These are phyloP conservation scores for Papilio helenus DNA, from an alignment of 1,140 invertebrate species.

Conservation along the genomic window DNA sequence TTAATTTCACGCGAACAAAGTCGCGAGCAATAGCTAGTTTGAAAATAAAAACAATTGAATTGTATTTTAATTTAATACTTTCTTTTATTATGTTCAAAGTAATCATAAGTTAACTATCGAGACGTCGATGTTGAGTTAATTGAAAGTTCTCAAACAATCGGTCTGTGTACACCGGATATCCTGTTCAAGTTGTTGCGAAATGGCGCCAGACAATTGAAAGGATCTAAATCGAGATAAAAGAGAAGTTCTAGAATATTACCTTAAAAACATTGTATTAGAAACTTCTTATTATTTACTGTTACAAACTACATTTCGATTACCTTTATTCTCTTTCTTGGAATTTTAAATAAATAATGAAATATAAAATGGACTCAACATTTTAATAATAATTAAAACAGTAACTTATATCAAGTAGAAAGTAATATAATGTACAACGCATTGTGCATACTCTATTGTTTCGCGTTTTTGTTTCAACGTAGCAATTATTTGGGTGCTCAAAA, in stretches of 20 bases:
- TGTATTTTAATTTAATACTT: neutral
- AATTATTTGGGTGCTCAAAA: constrained; percentile 25
- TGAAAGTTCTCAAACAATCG: constrained; percentile 4
- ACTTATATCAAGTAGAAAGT: constrained; percentile 12
- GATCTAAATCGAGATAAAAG: neutral
- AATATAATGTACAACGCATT: neutral
- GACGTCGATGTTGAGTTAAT: constrained; percentile 16
- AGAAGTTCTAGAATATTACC: neutral
- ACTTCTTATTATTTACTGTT: neutral
- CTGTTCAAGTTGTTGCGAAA: constrained; percentile 15
- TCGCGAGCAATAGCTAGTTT: no score
- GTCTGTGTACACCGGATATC: constrained; percentile 19
- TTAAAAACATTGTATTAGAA: neutral
- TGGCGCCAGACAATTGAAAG: neutral
- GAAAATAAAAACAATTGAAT: no score
- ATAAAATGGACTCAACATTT: neutral
- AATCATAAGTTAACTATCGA: neutral
- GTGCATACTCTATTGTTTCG: constrained; percentile 19
- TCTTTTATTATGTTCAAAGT: neutral
- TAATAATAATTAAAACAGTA: neutral
- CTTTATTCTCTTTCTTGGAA: no score
- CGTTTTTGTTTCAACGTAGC: neutral
- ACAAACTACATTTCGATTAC: no score
- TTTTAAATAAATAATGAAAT: no score
- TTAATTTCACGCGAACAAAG: no score